Evolutionary conservation across 1,140 invertebrate genomes (phyloP).

Genomic region (Condylostylus longicornis): DNA sequence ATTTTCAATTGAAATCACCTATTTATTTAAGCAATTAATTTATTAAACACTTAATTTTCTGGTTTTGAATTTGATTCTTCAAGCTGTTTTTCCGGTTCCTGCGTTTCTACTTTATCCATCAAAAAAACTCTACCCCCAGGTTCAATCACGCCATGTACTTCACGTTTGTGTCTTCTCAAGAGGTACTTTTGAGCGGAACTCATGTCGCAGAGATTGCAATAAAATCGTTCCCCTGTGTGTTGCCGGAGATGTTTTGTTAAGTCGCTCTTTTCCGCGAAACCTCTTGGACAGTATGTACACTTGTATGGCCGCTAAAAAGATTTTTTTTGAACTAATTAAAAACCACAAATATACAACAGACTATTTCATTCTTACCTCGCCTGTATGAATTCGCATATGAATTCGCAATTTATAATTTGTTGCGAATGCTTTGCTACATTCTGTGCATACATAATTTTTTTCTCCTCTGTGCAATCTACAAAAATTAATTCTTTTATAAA

Average conservation of each 20-base stretch:
- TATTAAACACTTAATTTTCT: too few relatives aligned
- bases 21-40: too few relatives aligned
- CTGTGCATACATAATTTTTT: slow-evolving; percentile 48
- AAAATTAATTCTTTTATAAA: too few relatives aligned
- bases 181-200: slow-evolving; percentile 41
- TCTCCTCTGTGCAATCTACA: slow-evolving; percentile 53
- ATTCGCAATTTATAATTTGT: slow-evolving; percentile 40
- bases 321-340: too few relatives aligned
- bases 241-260: slow-evolving; percentile 45
- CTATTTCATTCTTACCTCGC: too few relatives aligned
- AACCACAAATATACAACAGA: too few relatives aligned
- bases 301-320: slow-evolving; percentile 41
- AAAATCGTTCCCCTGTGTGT: slow-evolving; percentile 40
- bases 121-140: too few relatives aligned
- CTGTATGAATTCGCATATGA: slow-evolving; percentile 41
- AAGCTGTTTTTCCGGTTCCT: too few relatives aligned
- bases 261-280: slow-evolving; percentile 42
- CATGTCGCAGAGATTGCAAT: slow-evolving; percentile 40
- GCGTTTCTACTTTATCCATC: too few relatives aligned
- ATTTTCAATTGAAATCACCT: too few relatives aligned
- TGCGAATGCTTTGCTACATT: slow-evolving; percentile 41
- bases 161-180: slow-evolving; percentile 38
- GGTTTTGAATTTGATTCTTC: too few relatives aligned
- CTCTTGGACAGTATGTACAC: slow-evolving; percentile 41
- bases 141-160: slow-evolving; percentile 38